Evolutionary conservation across 2,797 vertebrate genomes (phyloP), one percentile per base, ranked within the genome.

Genomic region (Pangasius larnaudii): DNA sequence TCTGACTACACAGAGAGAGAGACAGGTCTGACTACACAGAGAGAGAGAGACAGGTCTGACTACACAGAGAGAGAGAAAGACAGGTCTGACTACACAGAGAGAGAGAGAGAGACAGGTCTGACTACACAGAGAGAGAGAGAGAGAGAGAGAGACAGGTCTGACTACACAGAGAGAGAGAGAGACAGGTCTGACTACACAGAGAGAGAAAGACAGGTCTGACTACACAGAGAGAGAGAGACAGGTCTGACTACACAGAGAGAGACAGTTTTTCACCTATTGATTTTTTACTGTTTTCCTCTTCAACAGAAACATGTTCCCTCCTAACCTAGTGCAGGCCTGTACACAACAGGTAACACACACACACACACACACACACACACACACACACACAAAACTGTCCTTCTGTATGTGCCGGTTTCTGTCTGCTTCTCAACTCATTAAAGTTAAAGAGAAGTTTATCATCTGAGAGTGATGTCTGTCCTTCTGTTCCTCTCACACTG

Each of bases 241-340:
- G 42, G 42, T 42, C 42, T 42, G 42, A 2, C 18, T 19, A 71
- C 42, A 42, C 42, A 27, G 27, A n/a, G 24, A n/a, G 24, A 58
- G 14, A 51, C 5, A 46, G 1, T 10, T 56, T 56, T 33, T 78
- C 49, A 78, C 1, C 30, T 10, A 7, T 33, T 79, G 18, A 53
- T 36, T 33, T 78, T 36, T 74, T 42, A 14, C 49, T 78, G n/a
- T 86, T 91, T 78, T 27, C 59, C 53, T 85, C 3, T 94, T 95
- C 94, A 93, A 84, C 95, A 99, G 98, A 95, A 99, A 99, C 86
- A 99, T 99, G 98, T 99, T 99, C 94, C 98, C 98, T 93, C 98
- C 98, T 58, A 99, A 99, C 92, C 92, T 99, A 90, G 97, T 99
- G 79, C 98, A 99, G 95, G 98, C 98, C 88, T 99, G 98, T 94